Conservation (phyloP, 1,140 invertebrate genomes). For the Heliothis subflexa region DNA sequence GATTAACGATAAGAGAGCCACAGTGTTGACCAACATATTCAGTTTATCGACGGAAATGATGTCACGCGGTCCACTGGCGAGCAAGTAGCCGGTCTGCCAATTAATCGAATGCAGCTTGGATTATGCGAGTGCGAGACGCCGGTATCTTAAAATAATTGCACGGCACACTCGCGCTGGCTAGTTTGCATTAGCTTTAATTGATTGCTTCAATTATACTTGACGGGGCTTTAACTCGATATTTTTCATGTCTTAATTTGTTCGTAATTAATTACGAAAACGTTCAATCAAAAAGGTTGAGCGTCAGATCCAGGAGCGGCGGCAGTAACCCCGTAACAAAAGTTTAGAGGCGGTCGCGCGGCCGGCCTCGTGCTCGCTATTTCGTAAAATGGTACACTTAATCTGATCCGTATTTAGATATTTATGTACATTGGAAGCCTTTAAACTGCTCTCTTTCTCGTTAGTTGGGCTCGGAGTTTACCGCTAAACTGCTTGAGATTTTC, state of each 20-base stretch:
- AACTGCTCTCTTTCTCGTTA: conserved; percentile 18
- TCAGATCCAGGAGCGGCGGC: conserved; percentile 42
- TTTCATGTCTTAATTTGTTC: conserved; percentile 24
- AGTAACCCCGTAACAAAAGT: conserved; percentile 41
- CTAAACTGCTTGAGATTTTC: conserved; percentile 10
- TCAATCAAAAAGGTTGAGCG: conserved; percentile 48
- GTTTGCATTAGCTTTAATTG: conserved; percentile 19
- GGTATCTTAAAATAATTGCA: conserved; percentile 40
- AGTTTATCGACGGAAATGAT: conserved; percentile 27
- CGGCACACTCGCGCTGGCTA: background rate
- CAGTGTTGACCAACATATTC: background rate
- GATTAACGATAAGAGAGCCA: conserved; percentile 1
- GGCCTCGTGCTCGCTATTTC: conserved; percentile 5
- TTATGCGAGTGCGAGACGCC: conserved; percentile 19
- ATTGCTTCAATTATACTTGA: background rate
- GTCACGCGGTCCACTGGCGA: conserved; percentile 8
- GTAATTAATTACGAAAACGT: conserved; percentile 49
- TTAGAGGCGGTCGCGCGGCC: conserved; percentile 19
- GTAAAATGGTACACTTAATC: conserved; percentile 35
- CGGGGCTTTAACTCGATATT: background rate
- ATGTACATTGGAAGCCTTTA: conserved; percentile 25
- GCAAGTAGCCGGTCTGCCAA: conserved; percentile 8
- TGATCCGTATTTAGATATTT: conserved; percentile 40
- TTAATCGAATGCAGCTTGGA: conserved; percentile 21
- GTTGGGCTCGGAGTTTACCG: background rate